These are phyloP conservation scores for Microcebus tavaratra DNA, from an alignment of 2,113 vertebrate genomes.

Conservation along the genomic window DNA sequence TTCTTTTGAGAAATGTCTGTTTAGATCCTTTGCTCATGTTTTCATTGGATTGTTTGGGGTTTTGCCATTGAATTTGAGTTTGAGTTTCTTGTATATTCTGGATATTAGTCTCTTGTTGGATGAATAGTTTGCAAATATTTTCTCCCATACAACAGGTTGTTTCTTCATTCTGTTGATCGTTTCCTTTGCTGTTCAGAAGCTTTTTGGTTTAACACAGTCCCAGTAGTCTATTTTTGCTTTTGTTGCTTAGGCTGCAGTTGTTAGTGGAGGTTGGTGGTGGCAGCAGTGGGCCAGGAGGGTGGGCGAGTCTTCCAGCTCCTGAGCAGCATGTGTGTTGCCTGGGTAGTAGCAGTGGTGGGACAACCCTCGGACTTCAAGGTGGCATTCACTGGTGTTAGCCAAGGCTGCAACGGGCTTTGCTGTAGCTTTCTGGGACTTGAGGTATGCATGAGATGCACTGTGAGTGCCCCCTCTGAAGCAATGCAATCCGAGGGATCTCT, in stretches of 20 bases:
- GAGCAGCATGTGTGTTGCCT: no score
- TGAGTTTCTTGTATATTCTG: no score
- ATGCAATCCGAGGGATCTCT: neutral
- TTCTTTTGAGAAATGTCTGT: neutral
- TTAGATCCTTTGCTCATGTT: neutral
- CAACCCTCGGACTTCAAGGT: neutral
- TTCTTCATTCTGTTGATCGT: no score
- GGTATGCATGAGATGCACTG: neutral
- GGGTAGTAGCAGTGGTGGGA: neutral
- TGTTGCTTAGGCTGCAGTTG: neutral
- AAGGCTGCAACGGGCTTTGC: neutral
- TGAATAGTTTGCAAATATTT: no score
- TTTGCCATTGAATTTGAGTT: neutral
- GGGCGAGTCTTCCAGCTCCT: no score
- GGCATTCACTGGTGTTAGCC: neutral
- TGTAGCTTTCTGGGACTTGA: neutral
- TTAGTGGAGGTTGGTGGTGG: neutral
- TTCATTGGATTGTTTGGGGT: neutral
- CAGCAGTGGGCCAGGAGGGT: no score
- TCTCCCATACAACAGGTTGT: no score
- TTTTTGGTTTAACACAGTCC: no score
- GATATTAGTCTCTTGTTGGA: no score
- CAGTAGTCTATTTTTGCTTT: no score
- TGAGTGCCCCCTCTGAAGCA: neutral
- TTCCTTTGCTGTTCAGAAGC: no score